Evolutionary conservation across 2,888 invertebrate species (phyloP), one percentile per base, ranked within the genome.

Genomic region (Mesorhabditis spiculigera): DNA sequence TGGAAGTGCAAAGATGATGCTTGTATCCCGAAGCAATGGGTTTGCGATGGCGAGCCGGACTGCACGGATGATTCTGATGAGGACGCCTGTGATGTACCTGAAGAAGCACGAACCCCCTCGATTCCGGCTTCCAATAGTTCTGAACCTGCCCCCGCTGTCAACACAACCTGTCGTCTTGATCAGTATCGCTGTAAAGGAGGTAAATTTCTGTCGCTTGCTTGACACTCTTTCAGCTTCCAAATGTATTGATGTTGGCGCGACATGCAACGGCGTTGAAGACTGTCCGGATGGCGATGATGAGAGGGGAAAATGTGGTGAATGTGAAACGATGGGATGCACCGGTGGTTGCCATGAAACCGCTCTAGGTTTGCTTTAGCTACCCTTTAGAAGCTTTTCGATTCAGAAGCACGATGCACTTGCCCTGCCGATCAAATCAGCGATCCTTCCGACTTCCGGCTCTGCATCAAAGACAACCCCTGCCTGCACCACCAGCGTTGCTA

Each of bases 211-310:
- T 43, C 66, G 45, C 8, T 8, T 10, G 13, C n/a, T 67, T 67
- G 28, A 50, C n/a, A 43, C 44, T 43, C n/a, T 4, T 45, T 63
- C 64, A 10, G 8, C 45, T 50, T 63, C 58, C 8, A 62, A 68
- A 41, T 81, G 81, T 69, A 69, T 81, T 67, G 67, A 71, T 45
- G 62, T 67, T 42, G 68, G 68, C 43, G 28, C 45, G 42, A 73
- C 84, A 4, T 87, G 87, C 79, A 83, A 87, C 73, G 82, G 84
- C 0, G 70, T 75, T 13, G 45, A 69, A 8, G 86, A 87, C 72
- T 87, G 87, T 71, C 76, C 73, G 0, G 82, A 86, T 71, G 81
- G 80, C 1, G 84, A 85, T 3, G 87, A 87, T 74, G 87, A 87
- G 74, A 71, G 76, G 5, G 71, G 69, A 6, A 78, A 76, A 63